Conservation (phyloP, 2,797 vertebrate species). For the Helostoma temminkii region DNA sequence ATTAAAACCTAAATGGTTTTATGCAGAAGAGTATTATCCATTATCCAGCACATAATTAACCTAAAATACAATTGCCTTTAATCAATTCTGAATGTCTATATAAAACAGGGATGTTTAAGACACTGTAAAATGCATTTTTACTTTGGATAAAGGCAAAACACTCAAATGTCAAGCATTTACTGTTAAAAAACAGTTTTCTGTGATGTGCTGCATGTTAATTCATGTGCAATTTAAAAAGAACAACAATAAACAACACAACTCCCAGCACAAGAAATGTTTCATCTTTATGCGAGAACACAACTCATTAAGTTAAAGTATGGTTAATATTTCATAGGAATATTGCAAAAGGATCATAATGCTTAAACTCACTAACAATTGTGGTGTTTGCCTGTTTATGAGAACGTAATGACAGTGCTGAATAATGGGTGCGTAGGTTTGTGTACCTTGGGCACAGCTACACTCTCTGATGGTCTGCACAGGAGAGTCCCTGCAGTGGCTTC, state of each 20-base stretch:
- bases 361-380: conserved; percentile 6
- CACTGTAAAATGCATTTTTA: not conserved
- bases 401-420: conserved; percentile 8
- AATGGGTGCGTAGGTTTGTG: conserved; percentile 6
- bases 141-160: not conserved
- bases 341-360: not conserved
- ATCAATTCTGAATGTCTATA: not conserved
- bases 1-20: not conserved
- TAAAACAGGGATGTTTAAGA: not conserved
- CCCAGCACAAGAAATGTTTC: not conserved
- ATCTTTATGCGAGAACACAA: conserved; percentile 1
- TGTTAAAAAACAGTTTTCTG: not conserved
- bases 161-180: not conserved
- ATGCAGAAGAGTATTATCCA: not conserved
- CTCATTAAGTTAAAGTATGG: not conserved
- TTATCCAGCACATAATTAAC: not conserved
- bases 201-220: not conserved
- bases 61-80: not conserved
- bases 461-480: conserved; percentile 92
- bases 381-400: conserved; percentile 11
- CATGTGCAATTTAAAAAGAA: not conserved
- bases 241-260: not conserved
- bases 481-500: conserved; percentile 94
- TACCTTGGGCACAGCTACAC: conserved; percentile 92
- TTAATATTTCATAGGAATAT: conserved; percentile 30